Conservation (phyloP, 2,113 vertebrate species). For the Sorex araneus region DNA sequence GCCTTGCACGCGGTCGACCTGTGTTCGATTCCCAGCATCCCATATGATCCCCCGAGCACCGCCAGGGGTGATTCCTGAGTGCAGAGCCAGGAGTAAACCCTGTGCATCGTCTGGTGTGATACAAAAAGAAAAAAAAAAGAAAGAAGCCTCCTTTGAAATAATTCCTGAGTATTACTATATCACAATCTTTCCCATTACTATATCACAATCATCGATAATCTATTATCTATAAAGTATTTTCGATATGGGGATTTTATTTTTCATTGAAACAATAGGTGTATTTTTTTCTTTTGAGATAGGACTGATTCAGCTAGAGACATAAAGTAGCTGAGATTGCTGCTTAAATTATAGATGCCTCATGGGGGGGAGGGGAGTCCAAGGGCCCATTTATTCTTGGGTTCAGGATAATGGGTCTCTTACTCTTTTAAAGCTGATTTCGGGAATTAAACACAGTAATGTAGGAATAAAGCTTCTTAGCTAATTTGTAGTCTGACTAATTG, state of each 20-base stretch:
- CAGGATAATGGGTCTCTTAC: constrained; percentile 33
- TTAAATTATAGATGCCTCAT: constrained; percentile 73
- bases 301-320: constrained; percentile 52
- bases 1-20: too few relatives aligned
- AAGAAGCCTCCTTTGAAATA: neutral
- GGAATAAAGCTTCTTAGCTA: constrained; percentile 75
- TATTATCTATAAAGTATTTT: constrained; percentile 62
- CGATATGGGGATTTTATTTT: constrained; percentile 33
- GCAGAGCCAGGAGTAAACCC: too few relatives aligned
- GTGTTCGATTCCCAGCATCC: too few relatives aligned
- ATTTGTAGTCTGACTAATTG: constrained; percentile 81
- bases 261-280: constrained; percentile 60
- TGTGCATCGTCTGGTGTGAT: too few relatives aligned
- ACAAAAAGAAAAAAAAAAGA: too few relatives aligned
- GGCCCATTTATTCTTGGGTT: constrained; percentile 74
- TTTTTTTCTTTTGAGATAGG: constrained; percentile 75
- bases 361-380: constrained; percentile 34
- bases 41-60: too few relatives aligned
- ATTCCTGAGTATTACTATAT: constrained; percentile 9
- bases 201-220: constrained; percentile 10
- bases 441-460: constrained; percentile 80
- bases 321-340: constrained; percentile 56
- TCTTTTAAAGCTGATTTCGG: constrained; percentile 61
- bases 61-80: too few relatives aligned
- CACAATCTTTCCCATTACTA: constrained; percentile 39